Evolutionary conservation across 2,888 invertebrate genomes (phyloP).

Genomic region (Cheiracanthium punctorium): DNA sequence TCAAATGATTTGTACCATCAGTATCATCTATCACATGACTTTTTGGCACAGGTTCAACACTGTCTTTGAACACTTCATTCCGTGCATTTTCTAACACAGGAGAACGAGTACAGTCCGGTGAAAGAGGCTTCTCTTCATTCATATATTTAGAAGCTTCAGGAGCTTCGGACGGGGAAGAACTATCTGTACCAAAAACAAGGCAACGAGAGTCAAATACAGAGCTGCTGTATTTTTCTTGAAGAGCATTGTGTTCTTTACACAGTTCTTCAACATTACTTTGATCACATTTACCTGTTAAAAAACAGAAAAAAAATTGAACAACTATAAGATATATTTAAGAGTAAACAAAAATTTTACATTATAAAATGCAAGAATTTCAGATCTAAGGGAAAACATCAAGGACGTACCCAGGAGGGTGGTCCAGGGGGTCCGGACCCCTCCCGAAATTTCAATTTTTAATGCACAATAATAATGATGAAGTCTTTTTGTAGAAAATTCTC

Average conservation of each 20-base stretch:
- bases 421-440: no score
- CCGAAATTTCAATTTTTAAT: no score
- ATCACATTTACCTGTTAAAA: slow-evolving; percentile 82
- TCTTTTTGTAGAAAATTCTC: no score
- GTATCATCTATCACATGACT: slow-evolving; percentile 39
- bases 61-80: slow-evolving; percentile 49
- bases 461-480: no score
- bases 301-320: background rate
- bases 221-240: slow-evolving; percentile 90
- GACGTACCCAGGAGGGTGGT: no score
- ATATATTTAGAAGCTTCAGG: slow-evolving; percentile 30
- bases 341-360: no score
- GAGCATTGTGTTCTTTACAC: slow-evolving; percentile 89
- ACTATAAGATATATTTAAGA: background rate
- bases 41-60: slow-evolving; percentile 64
- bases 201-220: slow-evolving; percentile 92
- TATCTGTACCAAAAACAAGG: slow-evolving; percentile 85
- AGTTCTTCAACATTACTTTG: slow-evolving; percentile 90
- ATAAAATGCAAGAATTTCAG: no score
- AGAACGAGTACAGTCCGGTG: slow-evolving; percentile 36
- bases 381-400: no score
- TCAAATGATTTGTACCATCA: slow-evolving; percentile 38
- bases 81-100: slow-evolving; percentile 38
- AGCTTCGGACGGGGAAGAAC: slow-evolving; percentile 47
- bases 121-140: slow-evolving; percentile 32